Evolutionary conservation across 2,113 vertebrate species (phyloP), one percentile per base, ranked within the genome.

Genomic region (Lepus timidus): DNA sequence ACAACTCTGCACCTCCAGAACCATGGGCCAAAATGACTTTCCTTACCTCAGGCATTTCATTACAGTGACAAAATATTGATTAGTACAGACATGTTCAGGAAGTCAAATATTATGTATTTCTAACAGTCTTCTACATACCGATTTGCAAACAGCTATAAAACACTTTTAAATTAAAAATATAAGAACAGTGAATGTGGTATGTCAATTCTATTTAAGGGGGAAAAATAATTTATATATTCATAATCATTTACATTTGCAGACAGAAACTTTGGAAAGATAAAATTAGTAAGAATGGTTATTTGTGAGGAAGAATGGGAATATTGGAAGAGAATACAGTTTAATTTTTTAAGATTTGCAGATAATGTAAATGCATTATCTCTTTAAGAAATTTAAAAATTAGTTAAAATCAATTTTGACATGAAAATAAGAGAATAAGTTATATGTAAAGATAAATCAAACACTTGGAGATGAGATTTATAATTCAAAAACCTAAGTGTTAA

Each of bases 371-470:
- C 6, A 94, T 36, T 68, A 55, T 6, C n/a, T 68, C 58, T 81
- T 86, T 14, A 58, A 82, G 94, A 75, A 71, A 65, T 25, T 11
- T 58, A 6, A 9, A n/a, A 90, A 39, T 86, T 78, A 95, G 86
- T 90, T 71, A 65, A 94, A 89, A 89, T 80, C 70, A 87, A 74
- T 16, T 79, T 29, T 51, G 25, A 61, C 62, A 74, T 8, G 22
- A 93, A 87, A 87, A 80, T 31, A 76, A 91, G 25, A 90, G 19
- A 73, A 88, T 71, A 84, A 62, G 16, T 85, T 31, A 78, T 27
- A 39, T n/a, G 7, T 33, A 86, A 64, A 90, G 29, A 83, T 22
- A 83, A 9, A 39, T 64, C 19, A 80, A 87, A 91, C 93, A 85
- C 20, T 73, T 80, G 4, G 31, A n/a, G 44, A 74, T 23, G 39